These are phyloP conservation scores for Noctua janthina DNA, from an alignment of 2,888 invertebrate genomes.

Conservation along the genomic window DNA sequence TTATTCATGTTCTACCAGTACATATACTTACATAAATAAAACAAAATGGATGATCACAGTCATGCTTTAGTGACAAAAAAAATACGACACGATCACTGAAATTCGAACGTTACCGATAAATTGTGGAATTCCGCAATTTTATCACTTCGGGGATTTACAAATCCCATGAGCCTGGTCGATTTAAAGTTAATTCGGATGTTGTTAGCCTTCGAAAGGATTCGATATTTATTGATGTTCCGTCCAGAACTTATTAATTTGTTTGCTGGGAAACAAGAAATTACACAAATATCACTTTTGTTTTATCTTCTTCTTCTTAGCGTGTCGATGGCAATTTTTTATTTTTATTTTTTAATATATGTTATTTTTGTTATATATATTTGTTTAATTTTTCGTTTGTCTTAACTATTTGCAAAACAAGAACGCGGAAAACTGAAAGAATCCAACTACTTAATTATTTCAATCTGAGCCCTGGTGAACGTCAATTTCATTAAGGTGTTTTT, in stretches of 20 bases:
- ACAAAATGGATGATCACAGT: neutral
- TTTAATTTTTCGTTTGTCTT: neutral
- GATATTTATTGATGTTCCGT: constrained; percentile 2
- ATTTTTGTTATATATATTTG: no score
- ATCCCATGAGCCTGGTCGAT: constrained; percentile 28
- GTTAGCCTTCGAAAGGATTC: constrained; percentile 10
- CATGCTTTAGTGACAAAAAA: neutral
- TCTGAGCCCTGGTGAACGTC: neutral
- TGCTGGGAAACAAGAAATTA: neutral
- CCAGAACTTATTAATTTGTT: neutral
- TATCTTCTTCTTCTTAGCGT: no score
- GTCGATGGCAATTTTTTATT: no score
- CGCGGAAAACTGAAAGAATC: neutral
- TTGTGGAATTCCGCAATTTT: constrained; percentile 20
- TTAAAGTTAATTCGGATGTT: constrained; percentile 37
- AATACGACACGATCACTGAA: neutral
- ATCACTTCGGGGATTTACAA: constrained; percentile 32
- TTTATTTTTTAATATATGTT: no score
- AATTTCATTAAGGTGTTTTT: neutral
- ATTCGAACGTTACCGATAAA: constrained; percentile 36
- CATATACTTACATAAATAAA: neutral
- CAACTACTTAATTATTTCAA: neutral
- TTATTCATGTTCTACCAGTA: neutral
- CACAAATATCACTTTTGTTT: neutral
- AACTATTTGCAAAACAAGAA: neutral